phyloP scores from a whole-genome alignment of 64 coral and sea anemone species.

The Montipora foliosa region DNA sequence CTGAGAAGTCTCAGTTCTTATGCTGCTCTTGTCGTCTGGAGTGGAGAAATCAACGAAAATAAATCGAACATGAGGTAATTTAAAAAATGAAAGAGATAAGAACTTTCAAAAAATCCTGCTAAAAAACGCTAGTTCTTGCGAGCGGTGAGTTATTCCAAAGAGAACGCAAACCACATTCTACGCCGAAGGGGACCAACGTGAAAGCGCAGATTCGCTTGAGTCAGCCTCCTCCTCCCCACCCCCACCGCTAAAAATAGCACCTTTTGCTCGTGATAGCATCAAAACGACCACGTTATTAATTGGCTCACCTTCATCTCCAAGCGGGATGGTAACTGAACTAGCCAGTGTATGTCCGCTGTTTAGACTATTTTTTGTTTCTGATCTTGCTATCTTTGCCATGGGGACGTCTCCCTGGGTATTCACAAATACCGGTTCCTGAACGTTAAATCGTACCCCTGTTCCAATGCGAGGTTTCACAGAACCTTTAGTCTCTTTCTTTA shows the following conservation, averaged over 20 bases:
- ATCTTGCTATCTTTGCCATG: constrained; percentile 47
- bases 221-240: no score
- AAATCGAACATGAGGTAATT: not conserved
- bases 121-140: no score
- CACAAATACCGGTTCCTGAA: constrained; percentile 36
- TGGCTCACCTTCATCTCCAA: constrained; percentile 51
- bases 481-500: not conserved
- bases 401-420: constrained; percentile 30
- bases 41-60: not conserved
- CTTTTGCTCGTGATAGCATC: no score
- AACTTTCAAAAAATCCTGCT: not conserved
- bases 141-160: no score
- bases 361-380: constrained; percentile 83
- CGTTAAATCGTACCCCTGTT: constrained; percentile 83
- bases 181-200: no score
- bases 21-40: constrained; percentile 16
- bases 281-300: not conserved
- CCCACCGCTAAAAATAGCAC: not conserved
- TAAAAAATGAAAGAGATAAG: not conserved
- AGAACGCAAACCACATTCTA: no score
- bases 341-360: constrained; percentile 72
- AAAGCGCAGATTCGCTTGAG: no score
- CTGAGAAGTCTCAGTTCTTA: constrained; percentile 64
- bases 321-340: constrained; percentile 82
- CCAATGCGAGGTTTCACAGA: constrained; percentile 21